Conservation (phyloP, 2,797 vertebrate genomes). For the Onychomys torridus region DNA sequence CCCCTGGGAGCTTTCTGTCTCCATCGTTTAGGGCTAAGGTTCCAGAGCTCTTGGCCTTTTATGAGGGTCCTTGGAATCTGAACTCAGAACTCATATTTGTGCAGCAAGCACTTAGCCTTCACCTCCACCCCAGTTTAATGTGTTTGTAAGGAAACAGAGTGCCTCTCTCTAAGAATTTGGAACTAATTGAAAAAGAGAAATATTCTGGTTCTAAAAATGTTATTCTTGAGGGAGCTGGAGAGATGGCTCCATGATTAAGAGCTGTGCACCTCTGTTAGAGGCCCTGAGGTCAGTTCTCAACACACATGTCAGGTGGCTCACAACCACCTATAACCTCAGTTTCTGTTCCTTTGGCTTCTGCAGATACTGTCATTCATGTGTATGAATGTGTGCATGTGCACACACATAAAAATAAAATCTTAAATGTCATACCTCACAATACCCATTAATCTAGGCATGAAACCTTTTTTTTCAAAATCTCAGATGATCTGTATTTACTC, state of each 20-base stretch:
- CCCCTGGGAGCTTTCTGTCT: neutral
- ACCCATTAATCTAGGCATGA: constrained; percentile 6
- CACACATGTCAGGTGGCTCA: neutral
- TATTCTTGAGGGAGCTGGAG: neutral
- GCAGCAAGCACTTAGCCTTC: neutral
- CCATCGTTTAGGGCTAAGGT: neutral
- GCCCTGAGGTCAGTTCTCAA: neutral
- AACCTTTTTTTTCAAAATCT: neutral
- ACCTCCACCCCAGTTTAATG: neutral
- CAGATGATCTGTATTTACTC: constrained; percentile 13
- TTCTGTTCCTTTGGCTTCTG: neutral
- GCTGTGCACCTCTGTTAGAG: neutral
- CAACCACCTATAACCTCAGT: neutral
- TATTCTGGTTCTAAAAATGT: constrained; percentile 37
- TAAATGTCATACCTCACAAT: neutral
- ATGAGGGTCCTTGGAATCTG: neutral
- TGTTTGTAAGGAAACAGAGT: constrained; percentile 48
- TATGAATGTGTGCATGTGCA: neutral
- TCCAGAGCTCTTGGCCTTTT: neutral
- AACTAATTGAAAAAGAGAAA: constrained; percentile 59
- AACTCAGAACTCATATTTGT: neutral
- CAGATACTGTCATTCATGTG: neutral
- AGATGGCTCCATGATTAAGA: neutral
- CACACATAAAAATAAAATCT: neutral
- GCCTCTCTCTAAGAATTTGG: neutral